A percentile compares a stretch with the other conserved stretches of the same genome.
phyloP scores from a whole-genome alignment of 1,140 invertebrate species.

The Sinella curviseta region DNA sequence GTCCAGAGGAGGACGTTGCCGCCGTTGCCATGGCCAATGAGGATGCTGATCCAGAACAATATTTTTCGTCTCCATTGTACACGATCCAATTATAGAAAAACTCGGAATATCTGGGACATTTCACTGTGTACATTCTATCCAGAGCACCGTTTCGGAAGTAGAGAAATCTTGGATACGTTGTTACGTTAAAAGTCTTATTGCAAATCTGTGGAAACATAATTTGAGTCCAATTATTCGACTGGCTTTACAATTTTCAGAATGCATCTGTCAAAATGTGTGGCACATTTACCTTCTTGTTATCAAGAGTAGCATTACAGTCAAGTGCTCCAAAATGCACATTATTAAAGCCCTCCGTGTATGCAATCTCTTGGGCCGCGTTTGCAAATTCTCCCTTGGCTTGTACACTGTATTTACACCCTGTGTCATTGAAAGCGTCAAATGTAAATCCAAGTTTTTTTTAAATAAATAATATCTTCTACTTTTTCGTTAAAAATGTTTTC shows the following conservation, averaged over 20 bases:
- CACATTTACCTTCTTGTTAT: not conserved
- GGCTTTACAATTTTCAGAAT: too few relatives aligned
- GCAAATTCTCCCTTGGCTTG: not conserved
- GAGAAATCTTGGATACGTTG: not conserved
- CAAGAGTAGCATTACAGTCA: not conserved
- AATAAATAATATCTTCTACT: not conserved
- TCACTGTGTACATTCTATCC: not conserved
- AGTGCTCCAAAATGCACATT: not conserved
- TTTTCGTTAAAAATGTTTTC: not conserved
- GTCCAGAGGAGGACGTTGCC: not conserved
- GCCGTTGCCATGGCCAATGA: not conserved
- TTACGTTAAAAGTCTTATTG: not conserved
- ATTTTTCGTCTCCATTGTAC: not conserved
- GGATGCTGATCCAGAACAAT: not conserved
- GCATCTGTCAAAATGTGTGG: too few relatives aligned
- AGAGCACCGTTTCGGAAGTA: not conserved
- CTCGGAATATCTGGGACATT: not conserved
- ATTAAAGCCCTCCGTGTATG: not conserved
- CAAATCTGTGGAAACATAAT: too few relatives aligned
- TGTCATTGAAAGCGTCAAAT: not conserved
- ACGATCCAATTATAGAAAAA: constrained; percentile 1
- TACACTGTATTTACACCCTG: not conserved
- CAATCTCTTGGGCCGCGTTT: not conserved
- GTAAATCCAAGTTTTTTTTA: too few relatives aligned
- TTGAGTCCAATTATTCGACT: too few relatives aligned